Percentiles rank a stretch among this genome's conserved stretches.
Conservation (phyloP, 2,113 vertebrate genomes). For the Trichomycterus rosablanca region DNA sequence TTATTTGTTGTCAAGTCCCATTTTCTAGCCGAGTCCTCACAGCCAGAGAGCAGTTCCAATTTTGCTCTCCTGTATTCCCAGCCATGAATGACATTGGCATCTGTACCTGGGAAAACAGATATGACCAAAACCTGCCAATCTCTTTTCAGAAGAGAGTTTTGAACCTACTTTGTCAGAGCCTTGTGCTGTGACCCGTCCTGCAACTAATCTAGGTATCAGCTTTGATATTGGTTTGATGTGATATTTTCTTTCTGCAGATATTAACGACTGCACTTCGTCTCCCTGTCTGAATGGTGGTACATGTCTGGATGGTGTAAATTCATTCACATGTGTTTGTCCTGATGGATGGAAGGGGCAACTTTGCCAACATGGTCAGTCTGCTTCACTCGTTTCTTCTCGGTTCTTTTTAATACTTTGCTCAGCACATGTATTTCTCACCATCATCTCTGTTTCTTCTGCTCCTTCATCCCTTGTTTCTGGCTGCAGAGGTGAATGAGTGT, state of each 20-base stretch:
- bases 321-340: constrained; percentile 87
- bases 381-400: not conserved
- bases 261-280: constrained; percentile 83
- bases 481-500: constrained; percentile 88
- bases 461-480: not conserved
- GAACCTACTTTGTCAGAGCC: no score
- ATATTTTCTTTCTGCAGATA: constrained; percentile 64
- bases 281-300: constrained; percentile 89
- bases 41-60: no score
- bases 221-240: no score
- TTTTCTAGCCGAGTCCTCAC: no score
- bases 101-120: no score
- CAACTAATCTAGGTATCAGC: no score
- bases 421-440: not conserved
- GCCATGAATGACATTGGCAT: no score
- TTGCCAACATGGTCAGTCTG: constrained; percentile 80
- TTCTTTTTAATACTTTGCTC: not conserved
- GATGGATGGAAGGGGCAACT: constrained; percentile 87
- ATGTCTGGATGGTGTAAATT: constrained; percentile 84
- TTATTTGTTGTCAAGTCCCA: no score
- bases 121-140: no score
- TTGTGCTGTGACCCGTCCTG: no score
- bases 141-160: no score
- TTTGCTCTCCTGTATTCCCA: no score
- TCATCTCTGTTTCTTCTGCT: not conserved